phyloP scores from a whole-genome alignment of 2,113 vertebrate genomes.

The Prochilodus magdalenae region DNA sequence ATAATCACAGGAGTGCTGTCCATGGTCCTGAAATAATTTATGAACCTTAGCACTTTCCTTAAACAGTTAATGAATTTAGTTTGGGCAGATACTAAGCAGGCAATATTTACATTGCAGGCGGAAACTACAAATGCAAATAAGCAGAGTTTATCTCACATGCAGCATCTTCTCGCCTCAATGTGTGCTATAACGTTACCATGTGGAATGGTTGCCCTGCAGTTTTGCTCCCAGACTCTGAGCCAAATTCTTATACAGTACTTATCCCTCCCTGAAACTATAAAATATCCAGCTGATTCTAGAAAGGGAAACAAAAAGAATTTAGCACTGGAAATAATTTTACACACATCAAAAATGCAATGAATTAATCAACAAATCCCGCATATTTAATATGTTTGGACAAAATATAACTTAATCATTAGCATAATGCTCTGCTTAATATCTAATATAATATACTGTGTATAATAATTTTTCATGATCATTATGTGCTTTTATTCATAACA shows the following conservation, averaged over 20 bases:
- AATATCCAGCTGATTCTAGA: not conserved
- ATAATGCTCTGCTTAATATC: no score
- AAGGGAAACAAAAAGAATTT: no score
- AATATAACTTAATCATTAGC: no score
- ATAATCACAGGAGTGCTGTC: conserved; percentile 51
- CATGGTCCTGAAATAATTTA: conserved; percentile 57
- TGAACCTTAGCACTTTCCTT: not conserved
- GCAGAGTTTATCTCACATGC: not conserved
- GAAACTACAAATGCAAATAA: not conserved
- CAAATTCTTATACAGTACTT: not conserved
- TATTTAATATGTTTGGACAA: no score
- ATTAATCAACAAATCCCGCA: no score
- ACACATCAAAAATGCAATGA: no score
- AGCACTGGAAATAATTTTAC: no score
- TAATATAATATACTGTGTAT: no score
- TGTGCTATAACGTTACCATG: not conserved
- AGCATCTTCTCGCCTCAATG: not conserved
- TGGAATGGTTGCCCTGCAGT: not conserved
- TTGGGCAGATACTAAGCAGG: not conserved
- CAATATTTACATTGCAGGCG: not conserved
- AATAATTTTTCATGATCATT: no score
- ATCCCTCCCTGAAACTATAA: not conserved
- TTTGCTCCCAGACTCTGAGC: not conserved
- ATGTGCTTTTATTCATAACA: no score
- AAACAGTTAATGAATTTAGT: not conserved